Conservation (phyloP, 2,888 invertebrate species). For the Masnerella sp. region DNA sequence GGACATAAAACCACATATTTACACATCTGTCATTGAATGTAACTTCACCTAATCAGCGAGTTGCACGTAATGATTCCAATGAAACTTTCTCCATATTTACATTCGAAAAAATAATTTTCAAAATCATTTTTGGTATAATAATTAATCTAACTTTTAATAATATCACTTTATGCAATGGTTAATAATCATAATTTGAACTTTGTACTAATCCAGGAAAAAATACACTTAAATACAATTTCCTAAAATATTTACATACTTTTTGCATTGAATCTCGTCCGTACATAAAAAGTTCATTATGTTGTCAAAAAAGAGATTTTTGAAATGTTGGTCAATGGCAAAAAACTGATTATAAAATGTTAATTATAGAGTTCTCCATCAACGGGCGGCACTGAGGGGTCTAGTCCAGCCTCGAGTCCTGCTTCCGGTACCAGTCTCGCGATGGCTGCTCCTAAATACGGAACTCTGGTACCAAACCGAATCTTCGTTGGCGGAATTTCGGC, state of each 20-base stretch:
- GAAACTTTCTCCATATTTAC: constrained; percentile 15
- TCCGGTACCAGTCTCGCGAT: constrained; percentile 74
- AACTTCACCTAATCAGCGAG: background rate
- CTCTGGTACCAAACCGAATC: constrained; percentile 95
- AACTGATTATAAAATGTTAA: constrained; percentile 1
- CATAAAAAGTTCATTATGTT: background rate
- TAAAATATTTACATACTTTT: too few relatives aligned
- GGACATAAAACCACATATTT: background rate
- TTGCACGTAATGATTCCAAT: constrained; percentile 22
- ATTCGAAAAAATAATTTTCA: too few relatives aligned
- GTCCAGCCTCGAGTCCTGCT: constrained; percentile 76
- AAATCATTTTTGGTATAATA: constrained; percentile 7
- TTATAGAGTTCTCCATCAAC: constrained; percentile 71
- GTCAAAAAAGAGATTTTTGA: background rate
- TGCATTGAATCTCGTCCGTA: too few relatives aligned
- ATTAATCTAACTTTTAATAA: constrained; percentile 13
- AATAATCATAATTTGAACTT: constrained; percentile 1
- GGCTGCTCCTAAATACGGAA: constrained; percentile 80
- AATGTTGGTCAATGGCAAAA: background rate
- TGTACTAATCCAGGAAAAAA: too few relatives aligned
- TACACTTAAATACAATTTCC: too few relatives aligned
- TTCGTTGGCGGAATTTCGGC: constrained; percentile 98
- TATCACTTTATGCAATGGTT: background rate
- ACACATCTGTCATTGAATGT: background rate
- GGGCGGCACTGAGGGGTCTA: constrained; percentile 76